A percentile compares a stretch with the other conserved stretches of the same genome.
phyloP scores from a whole-genome alignment of 2,797 vertebrate species.

The Falco biarmicus region DNA sequence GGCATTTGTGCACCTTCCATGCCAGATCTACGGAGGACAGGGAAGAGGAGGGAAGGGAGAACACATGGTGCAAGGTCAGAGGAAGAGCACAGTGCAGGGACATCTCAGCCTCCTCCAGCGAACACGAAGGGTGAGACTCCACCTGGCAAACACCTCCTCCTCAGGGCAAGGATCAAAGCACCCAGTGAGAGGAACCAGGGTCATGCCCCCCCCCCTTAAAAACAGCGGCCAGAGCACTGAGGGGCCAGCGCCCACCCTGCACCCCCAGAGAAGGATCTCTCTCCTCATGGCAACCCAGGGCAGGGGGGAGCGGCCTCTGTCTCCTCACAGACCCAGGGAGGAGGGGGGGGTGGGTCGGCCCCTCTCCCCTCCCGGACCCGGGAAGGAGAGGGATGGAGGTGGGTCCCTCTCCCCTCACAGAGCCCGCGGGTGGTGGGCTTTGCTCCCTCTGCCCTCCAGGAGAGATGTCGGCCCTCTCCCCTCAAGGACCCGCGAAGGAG shows the following conservation, averaged over 20 bases:
- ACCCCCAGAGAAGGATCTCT: neutral
- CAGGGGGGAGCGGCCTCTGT: neutral
- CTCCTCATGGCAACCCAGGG: neutral
- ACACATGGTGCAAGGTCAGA: conserved; percentile 19
- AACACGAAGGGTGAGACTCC: accelerated
- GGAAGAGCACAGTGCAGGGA: accelerated
- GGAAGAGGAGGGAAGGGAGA: neutral
- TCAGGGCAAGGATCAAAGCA: neutral
- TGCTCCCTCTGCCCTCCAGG: neutral
- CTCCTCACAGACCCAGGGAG: neutral
- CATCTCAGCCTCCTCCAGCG: neutral
- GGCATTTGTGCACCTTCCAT: neutral
- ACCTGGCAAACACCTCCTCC: neutral
- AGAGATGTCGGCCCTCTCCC: neutral
- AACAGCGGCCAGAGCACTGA: neutral
- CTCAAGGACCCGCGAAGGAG: accelerated
- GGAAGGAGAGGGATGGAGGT: too few species aligned
- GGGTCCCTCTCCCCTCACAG: neutral
- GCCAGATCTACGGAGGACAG: neutral
- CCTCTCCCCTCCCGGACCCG: neutral
- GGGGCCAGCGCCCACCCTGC: too few species aligned
- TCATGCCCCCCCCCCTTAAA: accelerated
- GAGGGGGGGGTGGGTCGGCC: too few species aligned
- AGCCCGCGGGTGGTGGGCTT: neutral
- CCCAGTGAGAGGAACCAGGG: neutral